Conservation (phyloP, 1,140 invertebrate genomes). For the Diplogasteroides magnus region DNA sequence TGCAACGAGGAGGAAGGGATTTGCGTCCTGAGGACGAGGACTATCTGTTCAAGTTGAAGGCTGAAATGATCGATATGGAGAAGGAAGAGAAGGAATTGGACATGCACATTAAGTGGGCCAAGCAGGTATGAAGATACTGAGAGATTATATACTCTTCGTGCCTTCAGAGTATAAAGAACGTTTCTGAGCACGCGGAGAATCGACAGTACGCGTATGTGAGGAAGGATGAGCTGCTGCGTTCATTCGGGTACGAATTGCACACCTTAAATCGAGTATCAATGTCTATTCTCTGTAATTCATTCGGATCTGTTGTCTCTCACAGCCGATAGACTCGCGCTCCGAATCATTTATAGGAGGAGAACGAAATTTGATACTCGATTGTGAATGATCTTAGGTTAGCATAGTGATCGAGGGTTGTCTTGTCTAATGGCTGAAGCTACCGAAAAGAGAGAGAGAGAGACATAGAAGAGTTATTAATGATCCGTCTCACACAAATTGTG, state of each 20-base stretch:
- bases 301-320: too few relatives aligned
- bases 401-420: too few relatives aligned
- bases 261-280: not conserved
- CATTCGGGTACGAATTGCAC: not conserved
- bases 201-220: not conserved
- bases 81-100: slow-evolving; percentile 26
- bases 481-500: too few relatives aligned
- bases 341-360: too few relatives aligned
- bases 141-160: slow-evolving; percentile 15
- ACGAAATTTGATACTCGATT: too few relatives aligned
- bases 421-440: too few relatives aligned
- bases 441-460: too few relatives aligned
- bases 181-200: not conserved
- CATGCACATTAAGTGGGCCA: slow-evolving; percentile 22
- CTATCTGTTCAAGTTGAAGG: slow-evolving; percentile 31
- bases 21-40: slow-evolving; percentile 24
- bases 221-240: not conserved
- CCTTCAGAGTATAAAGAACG: not conserved
- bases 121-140: slow-evolving; percentile 15
- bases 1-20: slow-evolving; percentile 25
- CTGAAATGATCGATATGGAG: slow-evolving; percentile 22
- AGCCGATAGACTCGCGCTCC: too few relatives aligned
- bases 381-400: too few relatives aligned
- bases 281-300: too few relatives aligned
- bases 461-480: too few relatives aligned